Conservation (phyloP, 2,888 invertebrate genomes). For the Leptopilina drosophilae region DNA sequence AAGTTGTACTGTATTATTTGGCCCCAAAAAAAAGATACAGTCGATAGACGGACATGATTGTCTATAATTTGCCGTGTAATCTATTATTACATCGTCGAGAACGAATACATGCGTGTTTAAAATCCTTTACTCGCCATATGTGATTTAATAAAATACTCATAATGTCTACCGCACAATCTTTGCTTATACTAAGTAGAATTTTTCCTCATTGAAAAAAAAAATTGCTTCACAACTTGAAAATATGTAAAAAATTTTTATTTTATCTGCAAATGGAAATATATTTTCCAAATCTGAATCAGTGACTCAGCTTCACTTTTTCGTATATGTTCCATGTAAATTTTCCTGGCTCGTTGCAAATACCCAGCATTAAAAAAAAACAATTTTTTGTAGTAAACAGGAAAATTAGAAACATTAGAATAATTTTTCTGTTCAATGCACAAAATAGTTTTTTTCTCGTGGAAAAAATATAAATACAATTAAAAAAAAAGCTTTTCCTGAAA, state of each 20-base stretch:
- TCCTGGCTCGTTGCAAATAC: no score
- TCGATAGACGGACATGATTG: slow-evolving; percentile 51
- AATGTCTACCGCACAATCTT: neutral
- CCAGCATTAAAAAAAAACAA: no score
- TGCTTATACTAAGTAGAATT: neutral
- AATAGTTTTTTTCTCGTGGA: no score
- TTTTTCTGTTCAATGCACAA: no score
- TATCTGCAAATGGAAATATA: no score
- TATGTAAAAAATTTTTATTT: neutral
- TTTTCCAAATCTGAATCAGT: no score
- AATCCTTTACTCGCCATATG: neutral
- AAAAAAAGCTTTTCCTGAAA: no score
- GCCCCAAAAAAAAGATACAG: slow-evolving; percentile 49
- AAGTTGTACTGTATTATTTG: slow-evolving; percentile 63
- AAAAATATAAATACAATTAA: no score
- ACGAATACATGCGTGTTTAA: neutral
- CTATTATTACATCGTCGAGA: slow-evolving; percentile 66
- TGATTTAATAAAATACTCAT: neutral
- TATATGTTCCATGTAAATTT: no score
- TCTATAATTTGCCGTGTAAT: slow-evolving; percentile 62
- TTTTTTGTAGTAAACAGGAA: no score
- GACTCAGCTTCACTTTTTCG: no score
- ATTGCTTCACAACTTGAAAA: neutral
- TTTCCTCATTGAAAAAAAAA: neutral
- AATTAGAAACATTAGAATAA: no score